Conservation (phyloP, 2,888 invertebrate species). For the Apamea epomidion region DNA sequence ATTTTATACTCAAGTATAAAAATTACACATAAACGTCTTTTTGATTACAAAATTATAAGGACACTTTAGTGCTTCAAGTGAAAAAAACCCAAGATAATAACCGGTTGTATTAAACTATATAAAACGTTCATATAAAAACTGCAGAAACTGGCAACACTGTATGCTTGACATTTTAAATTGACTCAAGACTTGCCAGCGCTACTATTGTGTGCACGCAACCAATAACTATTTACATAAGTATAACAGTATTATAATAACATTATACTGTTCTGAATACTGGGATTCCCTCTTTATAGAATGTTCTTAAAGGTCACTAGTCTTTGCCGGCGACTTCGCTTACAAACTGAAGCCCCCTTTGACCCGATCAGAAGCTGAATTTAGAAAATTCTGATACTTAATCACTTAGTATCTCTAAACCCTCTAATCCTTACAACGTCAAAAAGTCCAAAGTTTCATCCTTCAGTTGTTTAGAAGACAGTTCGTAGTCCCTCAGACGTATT, state of each 20-base stretch:
- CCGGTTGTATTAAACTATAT: conserved; percentile 59
- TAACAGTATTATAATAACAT: conserved; percentile 23
- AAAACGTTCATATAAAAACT: conserved; percentile 53
- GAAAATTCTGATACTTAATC: background rate
- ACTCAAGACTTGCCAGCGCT: conserved; percentile 14
- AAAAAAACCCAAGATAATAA: conserved; percentile 42
- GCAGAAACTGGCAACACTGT: conserved; percentile 58
- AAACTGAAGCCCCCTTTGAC: background rate
- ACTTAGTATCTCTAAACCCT: background rate
- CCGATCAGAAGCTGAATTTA: background rate
- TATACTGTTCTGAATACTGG: conserved; percentile 4
- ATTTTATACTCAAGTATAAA: conserved; percentile 20
- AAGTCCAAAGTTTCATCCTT: background rate
- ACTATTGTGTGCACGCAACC: conserved; percentile 49
- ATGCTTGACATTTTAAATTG: conserved; percentile 61
- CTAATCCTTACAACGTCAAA: background rate
- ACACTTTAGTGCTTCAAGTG: conserved; percentile 27
- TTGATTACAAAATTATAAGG: conserved; percentile 52
- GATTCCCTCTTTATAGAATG: conserved; percentile 1
- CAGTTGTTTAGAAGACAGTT: background rate
- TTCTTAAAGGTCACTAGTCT: background rate
- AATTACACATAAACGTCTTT: conserved; percentile 35
- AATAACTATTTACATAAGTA: conserved; percentile 31
- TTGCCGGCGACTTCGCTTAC: background rate
- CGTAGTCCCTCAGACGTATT: no score